Evolutionary conservation across 2,113 vertebrate genomes (phyloP), one percentile per base, ranked within the genome.

Genomic region (Paralichthys olivaceus): DNA sequence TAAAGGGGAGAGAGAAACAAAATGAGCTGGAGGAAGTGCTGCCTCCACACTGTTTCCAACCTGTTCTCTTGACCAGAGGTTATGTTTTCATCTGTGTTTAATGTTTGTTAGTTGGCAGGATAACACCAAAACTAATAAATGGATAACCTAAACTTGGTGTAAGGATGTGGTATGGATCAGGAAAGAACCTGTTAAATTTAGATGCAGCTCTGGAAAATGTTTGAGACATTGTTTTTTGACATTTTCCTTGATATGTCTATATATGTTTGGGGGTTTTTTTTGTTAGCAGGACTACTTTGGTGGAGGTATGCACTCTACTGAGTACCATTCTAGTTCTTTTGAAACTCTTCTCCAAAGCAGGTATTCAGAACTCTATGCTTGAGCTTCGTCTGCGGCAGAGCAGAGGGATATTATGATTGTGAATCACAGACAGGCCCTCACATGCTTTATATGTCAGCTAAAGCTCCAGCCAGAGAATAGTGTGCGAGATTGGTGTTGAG

Each of bases 361-460:
- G 37, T 40, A 67, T 53, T 23, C 47, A 64, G 25, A 74, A 56
- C 55, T 40, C 45, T 53, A 54, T 32, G 29, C 56, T 66, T 26
- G 51, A 65, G 37, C 5, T 9, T 47, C 49, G 22, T 56, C 23
- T 12, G 22, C 20, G 69, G n/a, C 26, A 54, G 34, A 79, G 58
- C 14, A 32, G 54, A 73, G 51, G 74, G 76, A 73, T 72, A 56
- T 73, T 32, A 45, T 58, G 40, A 63, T 25, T 68, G 75, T 87
- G 83, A 86, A 83, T 89, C 78, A 85, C 8, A 34, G 77, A 84
- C 86, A 77, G 78, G 84, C 75, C 63, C 75, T 75, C 73, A 72
- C 84, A 73, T 80, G 88, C 69, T 64, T 51, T n/a, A 2, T 17
- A 26, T 67, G 22, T 72, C 71, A 49, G 56, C 56, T 51, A 26